A percentile compares a stretch with the other conserved stretches of the same genome.
Evolutionary conservation across 2,113 vertebrate species (phyloP).

Genomic region (Cepphus grylle): DNA sequence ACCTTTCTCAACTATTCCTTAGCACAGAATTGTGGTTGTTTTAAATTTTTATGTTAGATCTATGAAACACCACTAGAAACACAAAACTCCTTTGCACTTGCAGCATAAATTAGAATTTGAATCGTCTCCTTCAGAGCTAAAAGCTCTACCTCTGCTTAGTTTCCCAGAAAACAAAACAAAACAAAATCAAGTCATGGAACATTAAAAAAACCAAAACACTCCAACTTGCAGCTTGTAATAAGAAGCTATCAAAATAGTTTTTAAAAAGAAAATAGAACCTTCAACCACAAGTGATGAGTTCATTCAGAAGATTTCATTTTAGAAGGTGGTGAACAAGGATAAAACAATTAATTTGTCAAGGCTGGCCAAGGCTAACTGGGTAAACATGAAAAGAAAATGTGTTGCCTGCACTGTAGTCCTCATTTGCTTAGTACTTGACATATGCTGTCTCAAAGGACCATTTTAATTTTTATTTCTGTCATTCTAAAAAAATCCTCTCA

Average conservation of each 20-base stretch:
- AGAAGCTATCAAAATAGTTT: not conserved
- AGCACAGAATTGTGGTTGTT: not conserved
- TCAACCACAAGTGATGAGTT: not conserved
- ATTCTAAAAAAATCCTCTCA: not conserved
- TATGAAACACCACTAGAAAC: not conserved
- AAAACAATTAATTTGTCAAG: conserved; percentile 10
- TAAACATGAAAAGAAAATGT: not conserved
- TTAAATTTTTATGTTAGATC: not conserved
- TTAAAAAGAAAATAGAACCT: not conserved
- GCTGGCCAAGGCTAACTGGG: not conserved
- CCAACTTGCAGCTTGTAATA: not conserved
- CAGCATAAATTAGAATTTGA: not conserved
- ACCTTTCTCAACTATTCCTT: not conserved
- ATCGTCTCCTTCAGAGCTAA: not conserved
- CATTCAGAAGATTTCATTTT: not conserved
- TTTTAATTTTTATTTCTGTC: not conserved
- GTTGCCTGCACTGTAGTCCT: not conserved
- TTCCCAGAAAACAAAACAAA: not conserved
- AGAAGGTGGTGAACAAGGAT: not conserved
- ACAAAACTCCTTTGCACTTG: not conserved
- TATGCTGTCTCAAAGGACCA: not conserved
- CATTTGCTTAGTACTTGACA: not conserved
- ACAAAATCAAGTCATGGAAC: not conserved
- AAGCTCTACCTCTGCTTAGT: not conserved
- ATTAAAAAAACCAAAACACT: not conserved